These are phyloP conservation scores for Lagocephalus sceleratus DNA, from an alignment of 2,797 vertebrate genomes.

Conservation along the genomic window DNA sequence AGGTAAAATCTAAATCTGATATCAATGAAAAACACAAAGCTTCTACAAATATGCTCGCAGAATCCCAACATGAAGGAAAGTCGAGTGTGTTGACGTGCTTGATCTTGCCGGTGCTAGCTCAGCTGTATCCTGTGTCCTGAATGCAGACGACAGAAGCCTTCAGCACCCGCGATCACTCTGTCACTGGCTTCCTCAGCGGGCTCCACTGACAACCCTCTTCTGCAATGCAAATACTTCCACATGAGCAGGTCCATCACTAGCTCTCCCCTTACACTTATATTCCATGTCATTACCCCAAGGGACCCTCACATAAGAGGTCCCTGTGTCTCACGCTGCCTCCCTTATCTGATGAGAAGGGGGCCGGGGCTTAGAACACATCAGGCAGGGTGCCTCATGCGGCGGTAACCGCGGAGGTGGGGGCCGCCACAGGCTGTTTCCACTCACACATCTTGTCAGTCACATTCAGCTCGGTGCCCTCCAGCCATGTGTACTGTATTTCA, in stretches of 20 bases:
- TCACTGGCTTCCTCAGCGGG: conserved; percentile 53
- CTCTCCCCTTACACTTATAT: conserved; percentile 56
- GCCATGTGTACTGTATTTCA: conserved; percentile 68
- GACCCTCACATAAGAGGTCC: conserved; percentile 42
- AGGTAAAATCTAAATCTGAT: conserved; percentile 34
- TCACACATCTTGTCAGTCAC: conserved; percentile 73
- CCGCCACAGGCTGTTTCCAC: conserved; percentile 58
- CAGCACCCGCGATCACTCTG: conserved; percentile 49
- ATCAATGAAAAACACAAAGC: conserved; percentile 9
- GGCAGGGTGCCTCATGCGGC: conserved; percentile 32
- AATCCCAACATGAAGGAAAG: conserved; percentile 16
- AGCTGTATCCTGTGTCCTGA: conserved; percentile 38
- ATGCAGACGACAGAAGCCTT: conserved; percentile 57
- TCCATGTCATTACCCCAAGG: conserved; percentile 66
- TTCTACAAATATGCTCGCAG: conserved; percentile 8
- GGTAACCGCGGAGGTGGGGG: conserved; percentile 46
- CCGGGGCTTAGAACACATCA: conserved; percentile 46
- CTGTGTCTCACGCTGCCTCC: conserved; percentile 46
- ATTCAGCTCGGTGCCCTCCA: conserved; percentile 55
- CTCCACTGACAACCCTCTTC: conserved; percentile 64
- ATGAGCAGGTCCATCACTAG: conserved; percentile 65
- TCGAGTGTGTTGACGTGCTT: conserved; percentile 24
- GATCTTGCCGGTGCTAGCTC: conserved; percentile 45
- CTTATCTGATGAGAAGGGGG: conserved; percentile 48
- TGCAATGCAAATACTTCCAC: conserved; percentile 74